Evolutionary conservation across 2,888 invertebrate genomes (phyloP), one percentile per base, ranked within the genome.

Genomic region (Euzetes globulus): DNA sequence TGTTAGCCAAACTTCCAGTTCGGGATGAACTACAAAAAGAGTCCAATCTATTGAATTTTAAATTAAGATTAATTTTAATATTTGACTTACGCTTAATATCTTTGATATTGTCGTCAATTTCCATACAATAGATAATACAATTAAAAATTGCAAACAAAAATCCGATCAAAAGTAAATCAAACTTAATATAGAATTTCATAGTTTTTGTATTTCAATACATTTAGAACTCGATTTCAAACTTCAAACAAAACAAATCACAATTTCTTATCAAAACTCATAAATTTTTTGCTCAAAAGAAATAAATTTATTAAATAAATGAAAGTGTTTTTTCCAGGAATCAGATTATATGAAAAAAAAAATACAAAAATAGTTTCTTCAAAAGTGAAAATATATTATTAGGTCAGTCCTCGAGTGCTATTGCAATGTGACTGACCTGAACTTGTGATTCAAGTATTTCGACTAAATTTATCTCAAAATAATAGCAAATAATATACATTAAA

Each of bases 1-100:
- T 47, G 72, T 50, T 41, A 75, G 2, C 75, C 75, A 75, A 6
- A 75, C 58, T 72, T 72, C 72, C 9, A 75, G 33, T 72, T 72
- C 55, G 19, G 75, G 58, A n/a, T 3, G 17, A 19, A 50, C 19
- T 47, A 47, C n/a, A 50, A n/a, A 19, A 19, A 50, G 13, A 9
- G 11, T 22, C 2, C 19, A 72, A 11, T 15, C 3, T 60, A 15
- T 19, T 27, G 3, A 25, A 60, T n/a, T 60, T 3, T 13, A 47
- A 25, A 71, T 9, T 33, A 11, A 47, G 71, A 11, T 17, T n/a
- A n/a, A n/a, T n/a, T n/a, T n/a, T n/a, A n/a, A n/a, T n/a, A n/a
- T 27, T 50, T 3, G 37, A 47, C 15, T 71, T 41, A 47, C 27
- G 5, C 4, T 17, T 33, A n/a, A 9, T 1, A 6, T 19, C 19